Conservation (phyloP, 2,888 invertebrate species). For the Agrochola lota region DNA sequence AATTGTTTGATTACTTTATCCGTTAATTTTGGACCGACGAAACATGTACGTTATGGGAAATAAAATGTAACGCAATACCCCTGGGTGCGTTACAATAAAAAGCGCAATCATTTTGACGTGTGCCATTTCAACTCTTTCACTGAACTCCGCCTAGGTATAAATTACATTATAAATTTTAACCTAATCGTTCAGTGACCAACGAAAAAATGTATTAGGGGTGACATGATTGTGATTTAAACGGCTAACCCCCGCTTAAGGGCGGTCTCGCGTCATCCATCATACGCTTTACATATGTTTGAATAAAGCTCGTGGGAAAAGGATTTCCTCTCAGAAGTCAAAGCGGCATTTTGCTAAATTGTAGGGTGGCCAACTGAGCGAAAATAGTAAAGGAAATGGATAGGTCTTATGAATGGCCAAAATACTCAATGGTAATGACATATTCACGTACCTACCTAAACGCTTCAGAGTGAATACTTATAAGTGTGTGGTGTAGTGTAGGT, state of each 20-base stretch:
- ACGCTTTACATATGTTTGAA: slow-evolving; percentile 91
- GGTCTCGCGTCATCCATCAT: slow-evolving; percentile 89
- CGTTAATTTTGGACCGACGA: slow-evolving; percentile 53
- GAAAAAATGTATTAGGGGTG: slow-evolving; percentile 86
- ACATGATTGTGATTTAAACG: slow-evolving; percentile 89
- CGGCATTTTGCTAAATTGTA: slow-evolving; percentile 80
- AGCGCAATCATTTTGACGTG: slow-evolving; percentile 86
- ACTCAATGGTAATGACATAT: not conserved
- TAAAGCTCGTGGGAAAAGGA: slow-evolving; percentile 91
- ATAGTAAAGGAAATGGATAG: slow-evolving; percentile 26
- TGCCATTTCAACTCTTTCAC: slow-evolving; percentile 85
- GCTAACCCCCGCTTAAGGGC: slow-evolving; percentile 84
- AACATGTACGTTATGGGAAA: slow-evolving; percentile 52
- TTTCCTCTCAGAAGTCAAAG: slow-evolving; percentile 90
- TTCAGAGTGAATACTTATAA: not conserved
- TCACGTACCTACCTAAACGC: not conserved
- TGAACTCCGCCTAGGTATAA: slow-evolving; percentile 80
- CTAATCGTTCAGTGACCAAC: slow-evolving; percentile 85
- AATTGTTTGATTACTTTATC: slow-evolving; percentile 75
- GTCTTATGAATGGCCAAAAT: slow-evolving; percentile 6
- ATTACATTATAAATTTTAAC: slow-evolving; percentile 89
- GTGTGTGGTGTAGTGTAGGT: not conserved
- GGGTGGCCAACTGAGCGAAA: slow-evolving; percentile 74
- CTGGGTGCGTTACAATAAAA: slow-evolving; percentile 83
- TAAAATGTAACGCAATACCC: slow-evolving; percentile 79